Percentiles rank a stretch among this genome's conserved stretches.
Evolutionary conservation across 2,797 vertebrate genomes (phyloP).

Genomic region (Aldrovandia affinis): DNA sequence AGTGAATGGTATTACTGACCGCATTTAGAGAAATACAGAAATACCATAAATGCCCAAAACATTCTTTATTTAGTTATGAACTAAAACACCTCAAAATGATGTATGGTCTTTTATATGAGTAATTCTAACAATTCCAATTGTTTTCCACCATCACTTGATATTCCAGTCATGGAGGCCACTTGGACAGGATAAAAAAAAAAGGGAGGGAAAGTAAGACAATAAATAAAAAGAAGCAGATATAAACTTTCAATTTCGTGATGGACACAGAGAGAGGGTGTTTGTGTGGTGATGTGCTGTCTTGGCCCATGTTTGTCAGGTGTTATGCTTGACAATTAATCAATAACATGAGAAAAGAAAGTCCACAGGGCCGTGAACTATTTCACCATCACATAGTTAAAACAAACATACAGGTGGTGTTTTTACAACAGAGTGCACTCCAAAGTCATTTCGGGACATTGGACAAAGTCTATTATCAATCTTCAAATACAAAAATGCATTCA

Average conservation of each 20-base stretch:
- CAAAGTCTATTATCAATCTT: neutral
- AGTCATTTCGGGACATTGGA: neutral
- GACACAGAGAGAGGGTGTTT: neutral
- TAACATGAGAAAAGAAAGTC: neutral
- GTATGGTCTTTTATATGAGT: neutral
- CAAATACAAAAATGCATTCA: neutral
- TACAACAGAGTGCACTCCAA: neutral
- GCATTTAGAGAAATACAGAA: neutral
- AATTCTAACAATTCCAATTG: neutral
- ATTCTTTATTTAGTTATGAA: neutral
- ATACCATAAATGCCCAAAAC: neutral
- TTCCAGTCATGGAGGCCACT: neutral
- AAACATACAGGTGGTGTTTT: neutral
- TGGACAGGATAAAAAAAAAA: neutral
- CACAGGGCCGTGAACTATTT: neutral
- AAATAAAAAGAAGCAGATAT: neutral
- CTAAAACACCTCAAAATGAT: neutral
- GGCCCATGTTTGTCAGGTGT: neutral
- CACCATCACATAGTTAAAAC: constrained; percentile 8
- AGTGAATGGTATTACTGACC: neutral
- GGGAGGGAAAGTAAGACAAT: neutral
- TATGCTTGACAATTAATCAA: neutral
- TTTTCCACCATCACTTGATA: neutral
- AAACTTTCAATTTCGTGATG: neutral
- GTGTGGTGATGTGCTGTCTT: neutral